phyloP scores from a whole-genome alignment of 1,140 invertebrate genomes.

The Trialeurodes vaporariorum region DNA sequence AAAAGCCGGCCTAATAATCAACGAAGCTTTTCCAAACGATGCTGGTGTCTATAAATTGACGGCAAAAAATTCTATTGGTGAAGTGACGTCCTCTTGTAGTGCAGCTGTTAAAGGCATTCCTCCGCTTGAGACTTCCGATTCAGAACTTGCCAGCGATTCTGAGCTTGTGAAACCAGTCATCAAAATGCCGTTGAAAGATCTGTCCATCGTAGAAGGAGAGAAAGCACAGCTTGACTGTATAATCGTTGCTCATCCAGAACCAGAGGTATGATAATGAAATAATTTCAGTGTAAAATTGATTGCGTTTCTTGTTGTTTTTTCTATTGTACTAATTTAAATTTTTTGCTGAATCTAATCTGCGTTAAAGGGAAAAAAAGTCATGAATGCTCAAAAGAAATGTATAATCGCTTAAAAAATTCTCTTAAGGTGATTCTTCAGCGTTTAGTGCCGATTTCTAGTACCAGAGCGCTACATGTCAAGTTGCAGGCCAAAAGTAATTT shows the following conservation, averaged over 20 bases:
- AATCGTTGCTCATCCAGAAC: constrained; percentile 72
- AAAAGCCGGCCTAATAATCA: constrained; percentile 48
- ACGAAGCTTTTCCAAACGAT: constrained; percentile 56
- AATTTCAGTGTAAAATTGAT: no score
- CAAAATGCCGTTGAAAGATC: constrained; percentile 54
- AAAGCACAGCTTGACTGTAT: constrained; percentile 61
- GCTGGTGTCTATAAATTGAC: constrained; percentile 52
- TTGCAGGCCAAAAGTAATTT: no score
- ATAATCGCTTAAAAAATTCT: no score
- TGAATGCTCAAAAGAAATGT: no score
- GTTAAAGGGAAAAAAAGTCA: no score
- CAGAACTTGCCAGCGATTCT: constrained; percentile 53
- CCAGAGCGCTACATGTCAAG: no score
- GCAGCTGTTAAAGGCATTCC: constrained; percentile 56
- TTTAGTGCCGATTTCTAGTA: no score
- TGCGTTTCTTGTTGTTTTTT: no score
- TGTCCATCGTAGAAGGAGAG: constrained; percentile 54
- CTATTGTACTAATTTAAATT: neutral
- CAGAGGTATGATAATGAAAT: constrained; percentile 44
- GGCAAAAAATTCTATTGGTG: constrained; percentile 50
- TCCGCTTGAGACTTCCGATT: constrained; percentile 59
- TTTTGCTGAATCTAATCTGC: neutral
- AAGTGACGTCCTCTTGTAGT: constrained; percentile 46
- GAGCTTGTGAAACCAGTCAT: constrained; percentile 59
- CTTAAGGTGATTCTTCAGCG: no score